phyloP scores from a whole-genome alignment of 1,140 invertebrate species.

The Caenorhabditis briggsae region DNA sequence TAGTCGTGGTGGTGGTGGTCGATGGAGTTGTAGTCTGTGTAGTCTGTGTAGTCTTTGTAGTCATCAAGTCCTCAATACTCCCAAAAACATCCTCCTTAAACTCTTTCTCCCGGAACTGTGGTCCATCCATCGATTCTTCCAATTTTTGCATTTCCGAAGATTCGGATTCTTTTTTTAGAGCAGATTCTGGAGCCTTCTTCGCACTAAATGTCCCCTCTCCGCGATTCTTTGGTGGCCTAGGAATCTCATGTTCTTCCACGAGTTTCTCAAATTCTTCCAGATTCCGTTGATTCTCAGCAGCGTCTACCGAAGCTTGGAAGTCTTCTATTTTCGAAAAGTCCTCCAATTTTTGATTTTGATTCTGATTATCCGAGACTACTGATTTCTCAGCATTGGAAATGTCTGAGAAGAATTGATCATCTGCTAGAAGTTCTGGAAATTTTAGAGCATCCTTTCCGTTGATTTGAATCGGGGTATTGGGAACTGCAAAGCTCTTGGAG shows the following conservation, averaged over 20 bases:
- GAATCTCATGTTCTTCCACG: not conserved
- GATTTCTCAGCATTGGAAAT: conserved; percentile 6
- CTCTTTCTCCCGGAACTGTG: conserved; percentile 1
- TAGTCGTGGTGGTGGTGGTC: not conserved
- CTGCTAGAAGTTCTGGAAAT: conserved; percentile 11
- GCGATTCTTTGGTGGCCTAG: not conserved
- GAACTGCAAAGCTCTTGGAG: not conserved
- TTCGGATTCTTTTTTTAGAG: not conserved
- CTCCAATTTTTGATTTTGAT: not conserved
- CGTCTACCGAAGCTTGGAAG: conserved; percentile 7
- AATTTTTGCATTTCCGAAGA: conserved; percentile 8
- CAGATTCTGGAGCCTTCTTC: not conserved
- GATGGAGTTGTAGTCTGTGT: not conserved
- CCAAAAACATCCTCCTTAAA: conserved; percentile 32
- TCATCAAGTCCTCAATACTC: conserved; percentile 22
- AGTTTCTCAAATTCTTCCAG: not conserved
- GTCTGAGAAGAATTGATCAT: conserved; percentile 20
- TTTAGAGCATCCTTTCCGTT: not conserved
- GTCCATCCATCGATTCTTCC: not conserved
- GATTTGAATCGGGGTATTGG: not conserved
- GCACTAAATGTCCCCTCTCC: conserved; percentile 12
- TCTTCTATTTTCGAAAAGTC: conserved; percentile 18
- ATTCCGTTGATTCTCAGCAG: not conserved
- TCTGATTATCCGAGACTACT: too few relatives aligned
- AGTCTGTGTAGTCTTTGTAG: conserved; percentile 11